Evolutionary conservation across 2,113 vertebrate species (phyloP).

Genomic region (Cyprinodon brontotheroides): DNA sequence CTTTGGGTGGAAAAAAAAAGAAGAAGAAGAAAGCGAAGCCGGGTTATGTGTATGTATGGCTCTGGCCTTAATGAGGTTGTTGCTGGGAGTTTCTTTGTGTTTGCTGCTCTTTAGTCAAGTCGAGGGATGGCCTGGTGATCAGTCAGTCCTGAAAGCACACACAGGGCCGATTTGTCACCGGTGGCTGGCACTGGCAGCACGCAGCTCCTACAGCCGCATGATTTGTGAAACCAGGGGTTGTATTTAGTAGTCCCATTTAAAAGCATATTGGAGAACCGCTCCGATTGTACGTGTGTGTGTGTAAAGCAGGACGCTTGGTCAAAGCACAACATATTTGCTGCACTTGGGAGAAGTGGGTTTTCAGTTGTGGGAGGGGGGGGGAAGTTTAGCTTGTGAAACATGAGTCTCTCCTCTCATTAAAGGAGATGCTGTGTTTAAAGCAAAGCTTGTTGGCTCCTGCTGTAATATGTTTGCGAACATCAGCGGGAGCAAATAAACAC

Average conservation of each 20-base stretch:
- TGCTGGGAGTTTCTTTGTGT: constrained; percentile 74
- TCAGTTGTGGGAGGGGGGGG: constrained; percentile 61
- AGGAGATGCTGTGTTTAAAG: constrained; percentile 74
- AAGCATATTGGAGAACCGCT: constrained; percentile 69
- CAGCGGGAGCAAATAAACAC: constrained; percentile 71
- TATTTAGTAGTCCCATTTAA: constrained; percentile 80
- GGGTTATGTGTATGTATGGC: constrained; percentile 64
- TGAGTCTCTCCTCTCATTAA: constrained; percentile 75
- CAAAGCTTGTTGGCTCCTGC: constrained; percentile 72
- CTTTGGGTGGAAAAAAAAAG: constrained; percentile 42
- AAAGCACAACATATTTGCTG: constrained; percentile 62
- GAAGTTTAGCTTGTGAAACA: constrained; percentile 62
- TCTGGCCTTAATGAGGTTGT: constrained; percentile 76
- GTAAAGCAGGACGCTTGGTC: constrained; percentile 56
- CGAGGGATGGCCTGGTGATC: constrained; percentile 73
- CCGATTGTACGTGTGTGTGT: constrained; percentile 13
- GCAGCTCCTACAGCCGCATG: constrained; percentile 71
- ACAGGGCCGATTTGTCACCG: constrained; percentile 74
- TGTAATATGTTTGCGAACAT: constrained; percentile 74
- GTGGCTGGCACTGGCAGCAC: constrained; percentile 71
- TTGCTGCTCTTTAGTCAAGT: constrained; percentile 78
- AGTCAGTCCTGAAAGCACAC: constrained; percentile 76
- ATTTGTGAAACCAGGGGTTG: constrained; percentile 75
- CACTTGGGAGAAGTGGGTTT: constrained; percentile 67
- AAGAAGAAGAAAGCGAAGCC: constrained; percentile 3